These are phyloP conservation scores for Halocynthia aurantium DNA, from an alignment of 23 tunicate species.

Conservation along the genomic window DNA sequence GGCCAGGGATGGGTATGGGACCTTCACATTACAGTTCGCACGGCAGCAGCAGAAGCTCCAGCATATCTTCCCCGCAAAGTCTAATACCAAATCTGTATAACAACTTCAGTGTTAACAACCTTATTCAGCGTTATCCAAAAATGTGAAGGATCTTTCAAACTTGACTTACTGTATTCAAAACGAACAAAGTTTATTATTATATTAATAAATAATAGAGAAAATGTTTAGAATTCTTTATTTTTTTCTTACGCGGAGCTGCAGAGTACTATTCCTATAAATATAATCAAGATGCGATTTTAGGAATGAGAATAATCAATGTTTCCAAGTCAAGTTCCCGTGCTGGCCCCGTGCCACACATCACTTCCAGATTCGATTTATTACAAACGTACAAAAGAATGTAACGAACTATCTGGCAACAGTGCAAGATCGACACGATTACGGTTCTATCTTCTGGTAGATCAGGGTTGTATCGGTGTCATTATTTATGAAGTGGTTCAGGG, in stretches of 20 bases:
- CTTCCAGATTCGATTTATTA: too few relatives aligned
- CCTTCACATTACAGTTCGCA: constrained; percentile 6
- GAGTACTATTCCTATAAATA: constrained; percentile 1
- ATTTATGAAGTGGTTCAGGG: too few relatives aligned
- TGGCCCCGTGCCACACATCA: too few relatives aligned
- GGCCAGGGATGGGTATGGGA: background rate
- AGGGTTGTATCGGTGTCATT: too few relatives aligned
- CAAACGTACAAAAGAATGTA: too few relatives aligned
- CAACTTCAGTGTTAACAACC: constrained; percentile 65
- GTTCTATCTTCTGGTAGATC: too few relatives aligned
- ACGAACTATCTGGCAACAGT: too few relatives aligned
- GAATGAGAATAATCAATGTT: background rate
- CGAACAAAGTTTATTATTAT: background rate
- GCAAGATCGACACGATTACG: too few relatives aligned
- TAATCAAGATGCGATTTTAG: background rate
- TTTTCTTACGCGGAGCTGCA: background rate
- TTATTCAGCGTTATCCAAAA: constrained; percentile 49
- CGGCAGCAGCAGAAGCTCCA: constrained; percentile 12
- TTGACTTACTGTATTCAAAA: background rate
- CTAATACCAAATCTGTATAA: constrained; percentile 41
- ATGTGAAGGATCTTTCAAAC: background rate
- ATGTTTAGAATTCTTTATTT: background rate
- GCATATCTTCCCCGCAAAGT: constrained; percentile 9
- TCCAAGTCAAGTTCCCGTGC: too few relatives aligned
- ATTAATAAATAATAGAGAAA: background rate